phyloP scores from a whole-genome alignment of 64 coral and sea anemone species.

The Dendronephthya gigantea region DNA sequence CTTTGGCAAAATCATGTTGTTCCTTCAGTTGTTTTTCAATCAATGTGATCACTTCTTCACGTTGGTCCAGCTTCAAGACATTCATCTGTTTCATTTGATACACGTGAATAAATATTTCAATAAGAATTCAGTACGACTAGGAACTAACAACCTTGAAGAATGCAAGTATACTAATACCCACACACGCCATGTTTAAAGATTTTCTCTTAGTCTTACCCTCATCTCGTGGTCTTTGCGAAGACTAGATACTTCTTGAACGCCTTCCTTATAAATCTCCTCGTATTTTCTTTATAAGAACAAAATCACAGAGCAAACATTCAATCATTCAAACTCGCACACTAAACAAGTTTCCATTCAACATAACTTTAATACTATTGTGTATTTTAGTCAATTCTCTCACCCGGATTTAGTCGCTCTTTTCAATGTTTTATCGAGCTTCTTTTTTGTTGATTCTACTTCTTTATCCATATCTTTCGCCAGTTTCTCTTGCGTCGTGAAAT shows the following conservation, averaged over 20 bases:
- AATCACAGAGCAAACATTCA: neutral
- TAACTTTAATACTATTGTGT: neutral
- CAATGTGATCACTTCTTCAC: slow-evolving; percentile 52
- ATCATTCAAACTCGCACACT: neutral
- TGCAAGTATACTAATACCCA: neutral
- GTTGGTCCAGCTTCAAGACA: slow-evolving; percentile 52
- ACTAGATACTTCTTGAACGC: slow-evolving; percentile 45
- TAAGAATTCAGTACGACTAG: no score
- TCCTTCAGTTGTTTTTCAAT: slow-evolving; percentile 68
- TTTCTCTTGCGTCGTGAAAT: slow-evolving; percentile 76
- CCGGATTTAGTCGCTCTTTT: slow-evolving; percentile 84
- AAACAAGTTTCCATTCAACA: neutral
- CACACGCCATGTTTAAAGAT: neutral
- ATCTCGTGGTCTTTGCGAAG: slow-evolving; percentile 46
- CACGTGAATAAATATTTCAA: no score
- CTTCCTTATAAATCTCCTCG: slow-evolving; percentile 68
- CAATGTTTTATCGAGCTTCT: slow-evolving; percentile 69
- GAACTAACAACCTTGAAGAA: neutral
- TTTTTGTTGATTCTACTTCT: slow-evolving; percentile 60
- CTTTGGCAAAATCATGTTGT: slow-evolving; percentile 56
- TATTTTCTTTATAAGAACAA: slow-evolving; percentile 49
- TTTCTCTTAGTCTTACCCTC: slow-evolving; percentile 45
- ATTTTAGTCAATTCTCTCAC: slow-evolving; percentile 11
- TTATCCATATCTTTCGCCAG: slow-evolving; percentile 65
- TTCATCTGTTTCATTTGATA: slow-evolving; percentile 38